Conservation (phyloP, 2,888 invertebrate genomes). For the Polylopha cassiicola region DNA sequence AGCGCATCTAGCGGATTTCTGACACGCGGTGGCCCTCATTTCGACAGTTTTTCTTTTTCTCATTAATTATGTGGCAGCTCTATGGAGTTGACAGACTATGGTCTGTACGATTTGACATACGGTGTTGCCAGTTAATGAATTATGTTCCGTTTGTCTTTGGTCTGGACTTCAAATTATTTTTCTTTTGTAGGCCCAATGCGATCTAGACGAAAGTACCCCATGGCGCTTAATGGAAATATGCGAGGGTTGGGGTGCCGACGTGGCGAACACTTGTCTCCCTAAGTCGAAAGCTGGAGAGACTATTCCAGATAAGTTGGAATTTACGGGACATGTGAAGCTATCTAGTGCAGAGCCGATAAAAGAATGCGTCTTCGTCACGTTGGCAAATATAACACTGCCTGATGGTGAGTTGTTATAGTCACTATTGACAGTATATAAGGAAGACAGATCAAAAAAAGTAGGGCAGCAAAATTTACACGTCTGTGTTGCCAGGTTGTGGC, state of each 20-base stretch:
- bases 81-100: too few species aligned
- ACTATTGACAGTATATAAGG: too few species aligned
- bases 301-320: conserved; percentile 52
- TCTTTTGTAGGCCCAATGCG: conserved; percentile 49
- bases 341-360: conserved; percentile 40
- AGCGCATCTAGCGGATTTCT: too few species aligned
- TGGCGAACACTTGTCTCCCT: conserved; percentile 48
- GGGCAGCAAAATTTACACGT: too few species aligned
- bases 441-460: too few species aligned
- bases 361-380: conserved; percentile 51
- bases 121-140: too few species aligned
- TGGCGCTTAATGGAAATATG: conserved; percentile 66
- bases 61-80: too few species aligned
- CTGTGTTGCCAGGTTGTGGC: too few species aligned
- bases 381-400: conserved; percentile 55
- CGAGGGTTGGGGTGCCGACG: conserved; percentile 61
- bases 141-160: too few species aligned
- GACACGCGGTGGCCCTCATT: too few species aligned
- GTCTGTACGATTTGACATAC: too few species aligned
- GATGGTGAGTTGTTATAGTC: conserved; percentile 46
- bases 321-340: conserved; percentile 47
- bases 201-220: conserved; percentile 44
- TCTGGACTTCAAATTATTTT: not conserved
- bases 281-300: conserved; percentile 36
- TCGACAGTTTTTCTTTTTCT: too few species aligned